Conservation (phyloP, 2,888 invertebrate species). For the Chorisops tibialis region DNA sequence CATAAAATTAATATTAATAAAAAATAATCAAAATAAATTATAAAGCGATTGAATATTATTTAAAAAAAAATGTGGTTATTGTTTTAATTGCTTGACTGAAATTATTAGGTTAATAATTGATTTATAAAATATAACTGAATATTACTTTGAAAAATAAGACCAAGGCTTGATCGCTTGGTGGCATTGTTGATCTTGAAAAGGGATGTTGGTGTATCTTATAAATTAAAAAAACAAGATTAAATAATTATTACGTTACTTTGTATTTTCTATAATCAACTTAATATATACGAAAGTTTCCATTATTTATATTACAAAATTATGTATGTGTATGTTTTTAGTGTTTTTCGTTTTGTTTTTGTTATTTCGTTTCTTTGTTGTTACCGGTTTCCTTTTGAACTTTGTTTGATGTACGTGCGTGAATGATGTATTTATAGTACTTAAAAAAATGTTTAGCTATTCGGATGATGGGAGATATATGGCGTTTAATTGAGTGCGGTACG, state of each 20-base stretch:
- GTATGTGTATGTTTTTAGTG: neutral
- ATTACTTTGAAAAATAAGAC: too few relatives aligned
- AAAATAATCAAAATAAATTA: too few relatives aligned
- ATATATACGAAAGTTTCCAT: slow-evolving; percentile 19
- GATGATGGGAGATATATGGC: neutral
- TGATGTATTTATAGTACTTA: slow-evolving; percentile 12
- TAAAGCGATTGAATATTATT: too few relatives aligned
- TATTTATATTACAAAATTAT: slow-evolving; percentile 9
- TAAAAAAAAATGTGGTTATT: too few relatives aligned
- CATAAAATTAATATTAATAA: too few relatives aligned
- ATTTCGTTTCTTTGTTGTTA: neutral
- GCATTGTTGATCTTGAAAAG: too few relatives aligned
- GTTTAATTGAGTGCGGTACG: slow-evolving; percentile 61
- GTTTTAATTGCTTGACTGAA: too few relatives aligned
- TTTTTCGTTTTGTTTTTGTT: slow-evolving; percentile 6
- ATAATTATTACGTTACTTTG: neutral
- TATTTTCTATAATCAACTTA: slow-evolving; percentile 23
- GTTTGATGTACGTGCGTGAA: slow-evolving; percentile 2
- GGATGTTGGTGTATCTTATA: too few relatives aligned
- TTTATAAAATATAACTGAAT: too few relatives aligned
- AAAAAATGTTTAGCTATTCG: neutral
- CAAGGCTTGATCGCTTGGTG: too few relatives aligned
- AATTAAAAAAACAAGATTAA: too few relatives aligned
- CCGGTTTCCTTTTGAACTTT: neutral
- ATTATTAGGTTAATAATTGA: too few relatives aligned